Percentiles rank a stretch among this genome's conserved stretches.
Evolutionary conservation across 2,797 vertebrate species (phyloP).

Genomic region (Mionectes olivaceus): DNA sequence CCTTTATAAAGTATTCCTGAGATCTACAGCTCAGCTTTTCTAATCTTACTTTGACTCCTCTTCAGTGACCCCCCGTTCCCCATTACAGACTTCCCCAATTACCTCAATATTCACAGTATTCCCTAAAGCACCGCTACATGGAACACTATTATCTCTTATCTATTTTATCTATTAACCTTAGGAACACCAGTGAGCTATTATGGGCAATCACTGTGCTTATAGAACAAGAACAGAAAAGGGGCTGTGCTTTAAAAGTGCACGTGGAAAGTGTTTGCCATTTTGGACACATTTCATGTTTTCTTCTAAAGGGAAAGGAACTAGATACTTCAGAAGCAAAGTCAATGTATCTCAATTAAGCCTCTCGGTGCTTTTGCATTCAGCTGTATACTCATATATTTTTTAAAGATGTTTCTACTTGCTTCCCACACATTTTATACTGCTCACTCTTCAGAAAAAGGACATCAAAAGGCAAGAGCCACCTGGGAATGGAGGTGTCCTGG

Average conservation of each 20-base stretch:
- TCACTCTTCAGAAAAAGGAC: background rate
- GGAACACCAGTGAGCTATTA: background rate
- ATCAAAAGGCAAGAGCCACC: background rate
- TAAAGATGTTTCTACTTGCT: background rate
- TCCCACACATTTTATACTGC: background rate
- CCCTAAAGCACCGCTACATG: conserved; percentile 19
- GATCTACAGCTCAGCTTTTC: conserved; percentile 48
- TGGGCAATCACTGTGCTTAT: background rate
- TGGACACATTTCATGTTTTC: background rate
- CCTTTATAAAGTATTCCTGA: conserved; percentile 1
- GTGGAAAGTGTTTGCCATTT: background rate
- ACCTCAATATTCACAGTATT: conserved; percentile 48
- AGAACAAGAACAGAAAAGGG: background rate
- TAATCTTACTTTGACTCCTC: conserved; percentile 29
- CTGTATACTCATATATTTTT: background rate
- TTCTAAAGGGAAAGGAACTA: background rate
- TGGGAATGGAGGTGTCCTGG: background rate
- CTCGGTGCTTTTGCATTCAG: background rate
- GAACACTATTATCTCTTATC: conserved; percentile 31
- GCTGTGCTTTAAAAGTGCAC: background rate
- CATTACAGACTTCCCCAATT: conserved; percentile 36
- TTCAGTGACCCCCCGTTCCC: background rate
- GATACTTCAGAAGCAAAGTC: background rate
- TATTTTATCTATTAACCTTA: conserved; percentile 54
- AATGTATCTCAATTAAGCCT: background rate